Evolutionary conservation across 2,113 vertebrate genomes (phyloP).

Genomic region (Ploceus nigricollis): DNA sequence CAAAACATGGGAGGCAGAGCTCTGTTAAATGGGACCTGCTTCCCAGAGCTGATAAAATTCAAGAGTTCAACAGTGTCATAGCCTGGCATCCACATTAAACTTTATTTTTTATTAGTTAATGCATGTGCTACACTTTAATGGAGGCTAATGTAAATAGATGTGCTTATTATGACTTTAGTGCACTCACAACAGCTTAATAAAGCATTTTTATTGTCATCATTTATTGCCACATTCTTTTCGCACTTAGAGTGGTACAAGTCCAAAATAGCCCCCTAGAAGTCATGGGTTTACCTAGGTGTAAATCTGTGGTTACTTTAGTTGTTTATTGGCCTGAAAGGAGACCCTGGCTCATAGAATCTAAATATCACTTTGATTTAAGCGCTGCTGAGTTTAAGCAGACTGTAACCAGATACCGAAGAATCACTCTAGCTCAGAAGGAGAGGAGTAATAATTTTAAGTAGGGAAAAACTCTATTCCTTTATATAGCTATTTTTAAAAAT

Average conservation of each 20-base stretch:
- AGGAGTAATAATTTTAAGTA: neutral
- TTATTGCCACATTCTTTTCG: constrained; percentile 56
- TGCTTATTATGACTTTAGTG: constrained; percentile 50
- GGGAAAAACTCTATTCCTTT: neutral
- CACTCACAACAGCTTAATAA: constrained; percentile 43
- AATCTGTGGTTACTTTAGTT: constrained; percentile 56
- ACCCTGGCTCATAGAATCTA: constrained; percentile 12
- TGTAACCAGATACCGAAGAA: constrained; percentile 38
- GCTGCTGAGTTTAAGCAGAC: constrained; percentile 7
- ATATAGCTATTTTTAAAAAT: neutral
- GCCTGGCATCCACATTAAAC: constrained; percentile 16
- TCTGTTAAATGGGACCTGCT: neutral
- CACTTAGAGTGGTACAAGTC: constrained; percentile 18
- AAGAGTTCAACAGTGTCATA: constrained; percentile 25
- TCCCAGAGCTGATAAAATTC: constrained; percentile 36
- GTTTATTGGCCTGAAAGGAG: constrained; percentile 41
- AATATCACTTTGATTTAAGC: constrained; percentile 51
- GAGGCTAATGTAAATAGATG: constrained; percentile 55
- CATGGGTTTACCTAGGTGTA: constrained; percentile 43
- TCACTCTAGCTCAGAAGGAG: neutral
- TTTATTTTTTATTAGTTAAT: constrained; percentile 32
- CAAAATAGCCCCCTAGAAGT: constrained; percentile 36
- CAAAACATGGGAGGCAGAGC: neutral
- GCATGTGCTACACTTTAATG: constrained; percentile 21
- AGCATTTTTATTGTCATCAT: constrained; percentile 58